Base-by-base conservation (phyloP, 2,113 vertebrate genomes). In the Ranitomeya imitator region DNA sequence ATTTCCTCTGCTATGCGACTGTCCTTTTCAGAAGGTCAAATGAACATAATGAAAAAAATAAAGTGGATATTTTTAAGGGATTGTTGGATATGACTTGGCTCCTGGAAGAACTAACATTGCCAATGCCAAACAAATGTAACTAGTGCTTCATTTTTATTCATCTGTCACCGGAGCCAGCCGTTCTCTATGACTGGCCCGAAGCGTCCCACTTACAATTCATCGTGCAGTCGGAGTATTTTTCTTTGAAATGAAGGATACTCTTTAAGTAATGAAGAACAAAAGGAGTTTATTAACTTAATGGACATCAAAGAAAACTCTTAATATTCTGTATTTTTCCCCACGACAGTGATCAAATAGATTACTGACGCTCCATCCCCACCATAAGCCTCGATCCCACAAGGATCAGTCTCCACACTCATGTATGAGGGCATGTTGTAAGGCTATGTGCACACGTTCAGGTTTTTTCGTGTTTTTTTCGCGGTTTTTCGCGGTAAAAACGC, bases 1-100 rank as follows among this genome's bases (percentile, higher is more conserved):
- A 96, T 95, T 96, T 96, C 96, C 95, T 95, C 90, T 63, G 15
- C 90, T 92, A 91, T 92, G 91, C 23, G 90, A 93, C 92, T 90
- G 93, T 93, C 93, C 92, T 92, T 90, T 86, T 91, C 92, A 88
- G 80, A 90, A 92, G 93, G 95, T 95, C 93, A 95, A 92, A 93
- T 91, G 91, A 91, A 92, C 89, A 94, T 91, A 79, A 69, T 57
- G 54, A 83, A 82, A 88, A 18, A 77, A 57, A 71, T 71, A 57
- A 83, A 69, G 79, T 81, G 12, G 51, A 89, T 90, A 89, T 81
- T 92, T 92, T 91, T 91, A 92, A 93, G 85, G 67, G 31, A 37
- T 19, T 51, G 69, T 18, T 83, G 54, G 88, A 21, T 90, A 87
- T 90, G 93, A 89, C 85, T 91, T 92, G 89, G 82, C 83, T 81